These are phyloP conservation scores for Spizaetus ornatus DNA, from an alignment of 2,113 vertebrate genomes.

Conservation along the genomic window DNA sequence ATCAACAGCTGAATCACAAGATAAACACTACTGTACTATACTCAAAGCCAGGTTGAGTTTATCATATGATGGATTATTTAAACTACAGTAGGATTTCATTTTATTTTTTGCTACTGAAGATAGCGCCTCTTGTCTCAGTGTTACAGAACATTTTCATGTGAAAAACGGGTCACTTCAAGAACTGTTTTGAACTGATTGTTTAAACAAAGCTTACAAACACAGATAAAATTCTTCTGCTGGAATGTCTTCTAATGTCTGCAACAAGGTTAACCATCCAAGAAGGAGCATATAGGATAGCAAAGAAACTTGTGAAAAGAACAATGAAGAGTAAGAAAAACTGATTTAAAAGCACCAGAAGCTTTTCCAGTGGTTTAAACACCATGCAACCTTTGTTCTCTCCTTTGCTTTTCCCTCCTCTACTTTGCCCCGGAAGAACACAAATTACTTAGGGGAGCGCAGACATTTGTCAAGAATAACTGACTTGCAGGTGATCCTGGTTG, in stretches of 20 bases:
- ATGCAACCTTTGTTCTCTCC: not conserved
- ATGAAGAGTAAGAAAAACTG: not conserved
- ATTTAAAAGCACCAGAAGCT: not conserved
- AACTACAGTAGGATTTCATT: not conserved
- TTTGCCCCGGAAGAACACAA: not conserved
- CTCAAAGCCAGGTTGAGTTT: not conserved
- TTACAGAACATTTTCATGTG: not conserved
- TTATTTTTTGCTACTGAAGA: not conserved
- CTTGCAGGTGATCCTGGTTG: not conserved
- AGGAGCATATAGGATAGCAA: not conserved
- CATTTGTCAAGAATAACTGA: not conserved
- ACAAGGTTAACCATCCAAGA: not conserved
- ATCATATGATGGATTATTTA: not conserved
- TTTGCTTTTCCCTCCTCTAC: not conserved
- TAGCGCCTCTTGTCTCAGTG: not conserved
- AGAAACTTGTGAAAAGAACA: not conserved
- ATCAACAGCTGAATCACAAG: not conserved
- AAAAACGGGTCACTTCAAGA: not conserved
- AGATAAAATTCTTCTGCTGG: not conserved
- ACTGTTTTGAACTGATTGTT: not conserved
- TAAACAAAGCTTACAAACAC: not conserved
- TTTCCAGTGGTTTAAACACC: not conserved
- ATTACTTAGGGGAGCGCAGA: not conserved
- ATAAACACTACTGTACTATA: not conserved
- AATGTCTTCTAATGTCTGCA: not conserved